Evolutionary conservation across 2,113 vertebrate species (phyloP).

Genomic region (Campylomormyrus numenius): DNA sequence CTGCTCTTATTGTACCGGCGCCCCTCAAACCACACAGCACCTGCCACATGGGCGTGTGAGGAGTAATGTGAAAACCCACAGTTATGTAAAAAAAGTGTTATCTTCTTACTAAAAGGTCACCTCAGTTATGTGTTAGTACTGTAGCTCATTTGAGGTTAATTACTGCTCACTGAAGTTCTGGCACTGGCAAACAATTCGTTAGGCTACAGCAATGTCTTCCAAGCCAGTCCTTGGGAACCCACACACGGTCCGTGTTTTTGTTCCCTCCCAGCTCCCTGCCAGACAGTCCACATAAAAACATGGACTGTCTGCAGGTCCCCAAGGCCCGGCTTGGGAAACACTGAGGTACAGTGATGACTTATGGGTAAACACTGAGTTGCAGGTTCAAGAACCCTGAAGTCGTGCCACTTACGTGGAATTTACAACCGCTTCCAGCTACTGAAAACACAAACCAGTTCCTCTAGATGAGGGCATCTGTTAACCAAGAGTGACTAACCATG

Average conservation of each 20-base stretch:
- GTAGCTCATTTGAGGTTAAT: constrained; percentile 6
- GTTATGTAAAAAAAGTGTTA: constrained; percentile 5
- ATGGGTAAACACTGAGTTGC: not conserved
- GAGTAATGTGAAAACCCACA: not conserved
- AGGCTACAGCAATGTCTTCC: not conserved
- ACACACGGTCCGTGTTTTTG: not conserved
- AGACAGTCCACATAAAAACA: not conserved
- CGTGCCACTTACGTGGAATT: not conserved
- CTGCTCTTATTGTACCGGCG: not conserved
- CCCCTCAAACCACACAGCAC: not conserved
- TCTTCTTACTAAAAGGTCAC: not conserved
- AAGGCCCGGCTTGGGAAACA: not conserved
- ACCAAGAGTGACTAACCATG: not conserved
- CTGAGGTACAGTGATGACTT: not conserved
- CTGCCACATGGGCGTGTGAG: not conserved
- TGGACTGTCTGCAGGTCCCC: not conserved
- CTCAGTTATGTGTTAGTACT: not conserved
- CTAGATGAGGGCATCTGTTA: not conserved
- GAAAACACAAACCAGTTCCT: not conserved
- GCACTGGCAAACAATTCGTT: not conserved
- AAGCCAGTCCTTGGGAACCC: not conserved
- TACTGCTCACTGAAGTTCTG: not conserved
- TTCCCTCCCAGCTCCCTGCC: not conserved
- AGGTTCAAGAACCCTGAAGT: not conserved
- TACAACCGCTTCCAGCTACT: not conserved